A percentile compares a stretch with the other conserved stretches of the same genome.
These are phyloP conservation scores for Anguilla japonica DNA, from an alignment of 2,113 vertebrate genomes.

Conservation along the genomic window DNA sequence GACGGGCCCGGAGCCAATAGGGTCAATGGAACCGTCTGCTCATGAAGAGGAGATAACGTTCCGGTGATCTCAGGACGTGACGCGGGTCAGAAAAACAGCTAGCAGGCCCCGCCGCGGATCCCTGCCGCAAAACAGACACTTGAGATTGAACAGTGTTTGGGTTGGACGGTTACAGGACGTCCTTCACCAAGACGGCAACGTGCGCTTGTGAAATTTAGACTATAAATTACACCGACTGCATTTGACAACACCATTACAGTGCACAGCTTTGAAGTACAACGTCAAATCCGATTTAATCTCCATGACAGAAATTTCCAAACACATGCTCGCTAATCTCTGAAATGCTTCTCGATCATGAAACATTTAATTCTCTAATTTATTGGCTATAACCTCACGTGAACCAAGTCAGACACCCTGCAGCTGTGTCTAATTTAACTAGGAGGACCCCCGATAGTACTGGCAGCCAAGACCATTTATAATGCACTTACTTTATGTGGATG, in stretches of 20 bases:
- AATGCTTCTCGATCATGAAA: neutral
- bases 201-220: neutral
- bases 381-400: neutral
- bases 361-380: neutral
- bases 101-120: neutral
- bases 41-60: slow-evolving; percentile 42
- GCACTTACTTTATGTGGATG: too few relatives aligned
- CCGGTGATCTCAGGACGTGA: slow-evolving; percentile 9
- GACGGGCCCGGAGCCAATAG: slow-evolving; percentile 43
- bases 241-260: neutral
- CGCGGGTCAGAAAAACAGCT: neutral
- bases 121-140: neutral
- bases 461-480: too few relatives aligned
- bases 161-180: neutral
- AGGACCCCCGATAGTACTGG: neutral
- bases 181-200: neutral
- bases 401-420: neutral
- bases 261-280: neutral
- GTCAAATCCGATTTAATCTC: neutral
- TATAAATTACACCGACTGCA: neutral
- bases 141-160: neutral
- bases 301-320: neutral
- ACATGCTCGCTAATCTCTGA: too few relatives aligned
- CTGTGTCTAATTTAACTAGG: neutral
- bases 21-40: slow-evolving; percentile 46